Evolutionary conservation across 2,888 invertebrate species (phyloP), one percentile per base, ranked within the genome.

Genomic region (Sphaerophoria taeniata): DNA sequence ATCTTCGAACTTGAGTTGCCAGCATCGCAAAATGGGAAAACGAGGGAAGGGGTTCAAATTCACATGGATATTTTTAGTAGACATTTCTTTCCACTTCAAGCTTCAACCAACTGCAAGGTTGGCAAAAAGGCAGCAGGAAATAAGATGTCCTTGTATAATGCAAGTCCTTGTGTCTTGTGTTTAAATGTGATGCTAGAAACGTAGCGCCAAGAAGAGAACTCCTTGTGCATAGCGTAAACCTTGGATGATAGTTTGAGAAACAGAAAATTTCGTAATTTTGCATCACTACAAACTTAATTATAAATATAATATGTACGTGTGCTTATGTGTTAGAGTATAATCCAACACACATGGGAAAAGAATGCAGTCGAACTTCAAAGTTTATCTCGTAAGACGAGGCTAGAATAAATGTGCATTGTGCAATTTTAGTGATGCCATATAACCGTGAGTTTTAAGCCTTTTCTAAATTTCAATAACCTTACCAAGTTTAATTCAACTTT

Each of bases 211-310:
- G 7, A n/a, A 9, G 36, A 12, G 47, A 24, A 24, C 24, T 74
- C 49, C 53, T 63, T 47, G 61, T 55, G 33, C 43, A 63, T n/a
- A 4, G 51, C 4, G 43, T 33, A 67, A 39, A 45, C 34, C 58
- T 16, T 72, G n/a, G 36, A 16, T 53, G 11, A 6, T 24, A 39
- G 67, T 6, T 6, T 24, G 24, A 51, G 36, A 74, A 14, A 14
- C 36, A 65, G 65, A 36, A 75, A 65, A 51, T 45, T 73, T 70
- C 58, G 51, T 70, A 72, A 69, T 51, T 67, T 71, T 55, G 71
- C 65, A 75, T 76, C 63, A 51, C 45, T 81, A 34, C 39, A 81
- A 83, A 85, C 85, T 81, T 81, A 85, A 85, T 76, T 67, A 67
- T 65, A 63, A 49, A 63, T n/a, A 47, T 34, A 9, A 61, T 3